Evolutionary conservation across 2,888 invertebrate genomes (phyloP), one percentile per base, ranked within the genome.

Genomic region (Syrista parreyssii): DNA sequence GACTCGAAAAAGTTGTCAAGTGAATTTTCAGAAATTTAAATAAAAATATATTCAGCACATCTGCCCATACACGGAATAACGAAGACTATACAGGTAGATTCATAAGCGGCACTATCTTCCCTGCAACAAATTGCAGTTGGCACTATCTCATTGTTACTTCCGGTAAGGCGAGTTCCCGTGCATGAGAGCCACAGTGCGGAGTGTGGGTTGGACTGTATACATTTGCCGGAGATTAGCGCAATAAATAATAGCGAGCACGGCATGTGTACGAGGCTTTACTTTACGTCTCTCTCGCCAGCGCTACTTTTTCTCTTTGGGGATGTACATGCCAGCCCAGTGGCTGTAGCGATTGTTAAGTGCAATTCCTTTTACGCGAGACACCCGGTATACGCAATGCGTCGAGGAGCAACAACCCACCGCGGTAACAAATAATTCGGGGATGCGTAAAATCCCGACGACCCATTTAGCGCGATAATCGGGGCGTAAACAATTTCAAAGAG

Each of bases 371-470:
- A 31, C 76, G 72, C 71, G 77, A 79, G 79, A 80, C 79, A 80
- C 77, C 77, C 77, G 79, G 35, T 74, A 79, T 76, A 76, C 77
- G 79, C 79, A 80, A 79, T 80, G 79, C 76, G 79, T 80, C 72
- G 77, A 72, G 75, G 77, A 55, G 68, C 75, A 79, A 77, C 76
- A 78, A 32, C 32, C 73, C 35, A 68, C 12, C 68, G 11, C 32
- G 73, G 74, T 35, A 40, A 76, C 79, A 90, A 89, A 89, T 89
- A 88, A 90, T 89, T 89, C 90, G 89, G 86, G 90, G 90, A 91
- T 90, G 91, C 91, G 91, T 91, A 84, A 91, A 91, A 91, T 91
- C 91, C 82, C 81, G 79, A 82, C 81, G 83, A 79, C 84, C 86
- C 83, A 89, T 90, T 90, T 87, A 88, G 86, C 79, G 82, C 84